Evolutionary conservation across 2,797 vertebrate species (phyloP), one percentile per base, ranked within the genome.

Genomic region (Catamblyrhynchus diadema): DNA sequence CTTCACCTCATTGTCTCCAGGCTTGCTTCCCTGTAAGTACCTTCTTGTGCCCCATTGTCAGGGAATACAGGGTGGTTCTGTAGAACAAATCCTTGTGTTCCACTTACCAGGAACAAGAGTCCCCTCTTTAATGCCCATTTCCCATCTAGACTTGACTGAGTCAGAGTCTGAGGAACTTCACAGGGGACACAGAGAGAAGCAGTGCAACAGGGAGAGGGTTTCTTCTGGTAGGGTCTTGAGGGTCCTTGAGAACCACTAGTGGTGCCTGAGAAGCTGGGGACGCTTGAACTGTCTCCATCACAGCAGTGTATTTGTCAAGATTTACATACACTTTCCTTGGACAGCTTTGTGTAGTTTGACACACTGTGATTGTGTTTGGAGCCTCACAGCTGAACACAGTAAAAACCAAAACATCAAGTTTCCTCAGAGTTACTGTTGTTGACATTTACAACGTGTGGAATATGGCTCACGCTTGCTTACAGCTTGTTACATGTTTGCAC

Each of bases 341-440:
- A 37, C 32, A 42, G n/a, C 24, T 84, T 56, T 94, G 75, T 72
- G 51, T 75, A 61, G 28, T 67, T 87, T 85, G 84, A 81, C 81
- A 80, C 14, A 6, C 39, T 62, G 28, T 1, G 2, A n/a, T 66
- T 73, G n/a, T 72, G 21, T 81, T 74, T 81, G 81, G 57, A 84
- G 56, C 53, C 64, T 88, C 32, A 1, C 0, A 16, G 86, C 64
- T 88, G 78, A 88, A 35, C 6, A 7, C 30, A 56, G 62, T 69
- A 88, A 80, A 86, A 91, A 69, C 25, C 39, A 70, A 89, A 94
- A 50, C 42, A 6, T 81, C 33, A 41, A 3, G 64, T 86, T 90
- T 83, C 75, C 69, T 84, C 77, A 70, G 56, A 92, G 54, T 69
- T 92, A 44, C 41, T 70, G 42, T 86, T 74, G 72, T 72, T 93